Base-by-base conservation (phyloP, 2,113 vertebrate species). In the Dendropsophus ebraccatus region DNA sequence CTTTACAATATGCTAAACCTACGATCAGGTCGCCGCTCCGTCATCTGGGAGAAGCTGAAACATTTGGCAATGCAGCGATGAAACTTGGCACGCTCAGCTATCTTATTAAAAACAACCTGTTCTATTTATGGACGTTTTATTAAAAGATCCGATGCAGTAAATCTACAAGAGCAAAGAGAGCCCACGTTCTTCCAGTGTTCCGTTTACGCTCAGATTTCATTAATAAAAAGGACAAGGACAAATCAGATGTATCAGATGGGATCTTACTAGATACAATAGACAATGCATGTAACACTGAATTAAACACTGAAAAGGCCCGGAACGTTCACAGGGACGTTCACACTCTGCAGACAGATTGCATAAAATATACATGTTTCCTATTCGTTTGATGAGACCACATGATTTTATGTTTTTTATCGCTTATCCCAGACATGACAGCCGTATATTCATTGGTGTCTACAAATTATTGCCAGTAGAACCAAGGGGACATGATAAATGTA, bases 121-220 rank as follows among this genome's bases (percentile, higher is more conserved):
- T 81, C 58, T 85, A 78, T 85, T 85, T 67, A 25, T 69, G 60
- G 58, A 50, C 17, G 35, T 75, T 84, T 84, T 76, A 84, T 67
- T 85, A 67, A 32, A 78, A 85, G 83, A 65, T 47, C 73, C 32
- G 30, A 60, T 30, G 58, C 67, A 16, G 28, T n/a, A 78, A 85
- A 35, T 32, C 13, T 70, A 41, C 65, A 28, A 41, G 5, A 16
- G 28, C 23, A 41, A n/a, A n/a, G 37, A 45, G 21, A 2, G 32
- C 30, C 65, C 35, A 1, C 1, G 32, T 16, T 30, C 12, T 30
- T 67, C 60, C 12, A 9, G 56, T 6, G 23, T 6, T 70, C 65
- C 4, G 13, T 21, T 72, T 37, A 35, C 1, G 5, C 5, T 72
- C 16, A 21, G 19, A 2, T 2, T 41, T 72, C 35, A 72, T 72